Base-by-base conservation (phyloP, 2,888 invertebrate genomes). In the Gibbula magus region DNA sequence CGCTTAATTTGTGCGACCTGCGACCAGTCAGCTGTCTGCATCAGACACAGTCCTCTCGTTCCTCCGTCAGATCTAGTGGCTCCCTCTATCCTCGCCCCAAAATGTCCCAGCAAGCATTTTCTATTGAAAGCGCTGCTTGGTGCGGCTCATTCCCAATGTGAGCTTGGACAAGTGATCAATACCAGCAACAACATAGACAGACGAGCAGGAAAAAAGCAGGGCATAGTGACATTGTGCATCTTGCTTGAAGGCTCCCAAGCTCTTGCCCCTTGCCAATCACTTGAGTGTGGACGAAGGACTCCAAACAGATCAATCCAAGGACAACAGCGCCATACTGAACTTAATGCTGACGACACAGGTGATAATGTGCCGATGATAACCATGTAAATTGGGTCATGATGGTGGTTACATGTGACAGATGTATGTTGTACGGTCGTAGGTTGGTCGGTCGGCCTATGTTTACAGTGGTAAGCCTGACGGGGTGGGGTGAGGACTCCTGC, bases 11-110 rank as follows among this genome's bases (percentile, higher is more conserved):
- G 35, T 32, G 70, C 70, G 20, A 70, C 70, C 70, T 70, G 70
- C 35, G 70, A 18, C 70, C 70, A 70, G 70, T 70, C 35, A 70
- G 70, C 70, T 70, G 70, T 70, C 70, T 39, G 70, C 70, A 35
- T 32, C 29, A 70, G 70, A 29, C 35, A 70, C n/a, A n/a, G 70
- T 22, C 56, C 3, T 10, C 56, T 56, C 22, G 25, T 56, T 56
- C 56, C 25, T 20, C 25, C 20, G 20, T 25, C 25, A 25, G 56
- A 20, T 22, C 56, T 25, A 56, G 20, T 25, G 56, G 56, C 70
- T 70, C 70, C n/a, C 32, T 20, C 32, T 70, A 20, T 35, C 18
- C 70, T 70, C 70, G 20, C 70, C 70, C 70, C 35, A 25, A 70
- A 70, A 70, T 70, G 70, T 70, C 70, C 70, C 70, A 70, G 70